Evolutionary conservation across 2,888 invertebrate species (phyloP).

Genomic region (Melieria crassipennis): DNA sequence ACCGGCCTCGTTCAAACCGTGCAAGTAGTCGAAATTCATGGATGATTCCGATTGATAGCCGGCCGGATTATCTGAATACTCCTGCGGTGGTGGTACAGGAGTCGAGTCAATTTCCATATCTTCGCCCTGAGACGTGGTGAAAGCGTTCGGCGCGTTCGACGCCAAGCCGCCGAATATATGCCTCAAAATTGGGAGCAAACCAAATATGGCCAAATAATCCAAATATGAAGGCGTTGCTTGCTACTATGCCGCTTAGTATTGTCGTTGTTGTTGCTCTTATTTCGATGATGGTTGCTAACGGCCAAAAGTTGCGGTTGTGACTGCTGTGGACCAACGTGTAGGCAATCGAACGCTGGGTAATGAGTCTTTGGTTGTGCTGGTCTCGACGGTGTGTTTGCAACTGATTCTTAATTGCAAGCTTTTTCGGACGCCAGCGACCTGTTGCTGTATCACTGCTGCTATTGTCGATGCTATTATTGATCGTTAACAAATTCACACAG

Average conservation of each 20-base stretch:
- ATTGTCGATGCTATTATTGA: too few species aligned
- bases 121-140: slow-evolving; percentile 56
- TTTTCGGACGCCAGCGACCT: too few species aligned
- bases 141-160: slow-evolving; percentile 20
- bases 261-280: slow-evolving; percentile 1
- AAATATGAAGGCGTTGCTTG: neutral
- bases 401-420: too few species aligned
- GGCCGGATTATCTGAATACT: slow-evolving; percentile 52
- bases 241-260: neutral
- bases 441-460: too few species aligned
- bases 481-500: too few species aligned
- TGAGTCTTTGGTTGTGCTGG: neutral
- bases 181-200: neutral
- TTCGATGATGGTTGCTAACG: neutral
- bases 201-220: neutral
- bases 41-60: slow-evolving; percentile 58
- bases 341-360: too few species aligned
- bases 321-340: neutral
- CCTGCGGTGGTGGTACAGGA: slow-evolving; percentile 57
- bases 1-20: slow-evolving; percentile 50
- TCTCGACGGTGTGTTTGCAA: neutral
- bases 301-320: neutral
- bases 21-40: slow-evolving; percentile 64
- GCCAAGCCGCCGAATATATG: slow-evolving; percentile 2
- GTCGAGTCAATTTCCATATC: slow-evolving; percentile 65